These are phyloP conservation scores for Mechanitis messenoides DNA, from an alignment of 2,888 invertebrate species.

Conservation along the genomic window DNA sequence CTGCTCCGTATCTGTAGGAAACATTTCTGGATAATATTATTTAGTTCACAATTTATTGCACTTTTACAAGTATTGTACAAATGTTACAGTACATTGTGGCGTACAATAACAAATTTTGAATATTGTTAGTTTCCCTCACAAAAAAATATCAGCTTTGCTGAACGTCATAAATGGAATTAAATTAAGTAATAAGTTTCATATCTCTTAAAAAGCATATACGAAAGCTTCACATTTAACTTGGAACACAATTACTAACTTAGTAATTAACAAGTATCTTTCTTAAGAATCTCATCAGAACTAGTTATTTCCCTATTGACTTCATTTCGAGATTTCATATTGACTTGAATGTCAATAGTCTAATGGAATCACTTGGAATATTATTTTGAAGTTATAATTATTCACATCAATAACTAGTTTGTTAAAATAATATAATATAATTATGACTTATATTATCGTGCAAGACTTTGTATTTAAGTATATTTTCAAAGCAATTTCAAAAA, in stretches of 20 bases:
- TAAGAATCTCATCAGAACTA: conserved; percentile 15
- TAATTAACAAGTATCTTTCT: conserved; percentile 21
- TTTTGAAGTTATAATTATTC: too few species aligned
- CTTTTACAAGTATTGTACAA: background rate
- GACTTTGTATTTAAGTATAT: too few species aligned
- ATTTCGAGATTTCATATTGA: background rate
- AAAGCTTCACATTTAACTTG: conserved; percentile 20
- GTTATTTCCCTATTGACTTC: conserved; percentile 20
- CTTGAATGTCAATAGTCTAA: background rate
- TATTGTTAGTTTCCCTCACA: too few species aligned
- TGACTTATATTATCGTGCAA: too few species aligned
- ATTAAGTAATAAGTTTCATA: conserved; percentile 3
- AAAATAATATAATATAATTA: too few species aligned
- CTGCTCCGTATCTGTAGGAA: conserved; percentile 16
- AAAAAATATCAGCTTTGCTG: background rate
- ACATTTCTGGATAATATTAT: conserved; percentile 18
- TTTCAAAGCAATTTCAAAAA: too few species aligned
- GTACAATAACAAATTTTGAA: too few species aligned
- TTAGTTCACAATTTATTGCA: conserved; percentile 19
- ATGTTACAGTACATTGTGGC: background rate
- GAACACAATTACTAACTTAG: conserved; percentile 22
- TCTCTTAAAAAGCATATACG: conserved; percentile 7
- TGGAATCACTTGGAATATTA: background rate
- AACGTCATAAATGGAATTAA: background rate
- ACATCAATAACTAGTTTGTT: too few species aligned